phyloP scores from a whole-genome alignment of 2,113 vertebrate genomes.

The Mola mola region DNA sequence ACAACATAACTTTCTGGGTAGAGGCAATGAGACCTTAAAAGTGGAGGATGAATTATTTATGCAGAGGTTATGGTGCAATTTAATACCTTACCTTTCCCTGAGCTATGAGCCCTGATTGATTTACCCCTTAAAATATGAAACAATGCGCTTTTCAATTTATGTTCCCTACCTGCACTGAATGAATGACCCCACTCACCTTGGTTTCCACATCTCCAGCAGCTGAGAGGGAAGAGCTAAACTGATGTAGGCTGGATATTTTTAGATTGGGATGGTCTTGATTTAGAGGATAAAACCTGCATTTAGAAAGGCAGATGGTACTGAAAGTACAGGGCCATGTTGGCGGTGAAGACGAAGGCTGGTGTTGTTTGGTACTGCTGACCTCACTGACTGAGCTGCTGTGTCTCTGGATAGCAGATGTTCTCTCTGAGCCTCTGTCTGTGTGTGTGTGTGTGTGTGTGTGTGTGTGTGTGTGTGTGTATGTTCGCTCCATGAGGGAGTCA shows the following conservation, averaged over 20 bases:
- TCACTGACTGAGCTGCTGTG: slow-evolving; percentile 40
- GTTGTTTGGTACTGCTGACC: slow-evolving; percentile 45
- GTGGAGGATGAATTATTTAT: too few species aligned
- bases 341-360: slow-evolving; percentile 20
- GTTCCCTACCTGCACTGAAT: slow-evolving; percentile 17
- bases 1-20: too few species aligned
- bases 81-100: too few species aligned
- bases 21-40: too few species aligned
- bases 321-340: slow-evolving; percentile 17
- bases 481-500: slow-evolving; percentile 43
- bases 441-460: neutral
- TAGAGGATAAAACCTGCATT: slow-evolving; percentile 19
- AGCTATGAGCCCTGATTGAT: too few species aligned
- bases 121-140: too few species aligned
- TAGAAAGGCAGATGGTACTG: slow-evolving; percentile 17
- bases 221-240: slow-evolving; percentile 1
- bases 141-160: slow-evolving; percentile 2
- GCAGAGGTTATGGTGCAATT: too few species aligned
- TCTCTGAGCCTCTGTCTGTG: slow-evolving; percentile 10
- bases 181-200: slow-evolving; percentile 14
- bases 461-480: slow-evolving; percentile 15
- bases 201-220: slow-evolving; percentile 2
- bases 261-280: slow-evolving; percentile 11
- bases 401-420: slow-evolving; percentile 71
- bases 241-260: neutral